Conservation (phyloP, 2,888 invertebrate species). For the Seira musarum region DNA sequence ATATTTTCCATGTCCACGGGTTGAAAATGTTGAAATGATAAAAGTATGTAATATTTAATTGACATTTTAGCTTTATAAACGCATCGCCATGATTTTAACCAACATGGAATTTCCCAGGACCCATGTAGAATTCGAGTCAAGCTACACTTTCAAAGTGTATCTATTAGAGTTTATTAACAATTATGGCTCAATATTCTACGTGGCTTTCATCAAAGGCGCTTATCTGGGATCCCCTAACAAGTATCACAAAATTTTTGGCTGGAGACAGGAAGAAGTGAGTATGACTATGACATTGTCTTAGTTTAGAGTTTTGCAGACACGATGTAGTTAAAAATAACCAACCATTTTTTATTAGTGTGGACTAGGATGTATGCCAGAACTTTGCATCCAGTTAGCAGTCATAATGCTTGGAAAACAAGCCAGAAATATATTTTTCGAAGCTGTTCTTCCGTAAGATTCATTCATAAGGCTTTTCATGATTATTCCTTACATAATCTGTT, state of each 20-base stretch:
- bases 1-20: no score
- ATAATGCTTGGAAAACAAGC: conserved; percentile 98
- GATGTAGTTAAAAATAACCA: background rate
- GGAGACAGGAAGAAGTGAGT: conserved; percentile 88
- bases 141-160: conserved; percentile 94
- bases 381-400: conserved; percentile 93
- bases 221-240: conserved; percentile 86
- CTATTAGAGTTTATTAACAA: conserved; percentile 96
- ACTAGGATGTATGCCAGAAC: conserved; percentile 88
- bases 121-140: conserved; percentile 96
- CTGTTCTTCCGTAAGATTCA: conserved; percentile 81
- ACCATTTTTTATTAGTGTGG: conserved; percentile 42
- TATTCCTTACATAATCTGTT: no score
- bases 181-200: conserved; percentile 96
- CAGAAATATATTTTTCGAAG: conserved; percentile 90
- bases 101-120: conserved; percentile 90
- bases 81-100: conserved; percentile 85
- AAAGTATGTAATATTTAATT: background rate
- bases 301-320: conserved; percentile 73
- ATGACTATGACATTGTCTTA: conserved; percentile 80
- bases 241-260: conserved; percentile 82
- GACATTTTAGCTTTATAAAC: conserved; percentile 40
- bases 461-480: no score
- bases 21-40: background rate
- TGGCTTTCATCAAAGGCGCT: conserved; percentile 91